Base-by-base conservation (phyloP, 2,113 vertebrate species). In the Hydrolagus affinis region DNA sequence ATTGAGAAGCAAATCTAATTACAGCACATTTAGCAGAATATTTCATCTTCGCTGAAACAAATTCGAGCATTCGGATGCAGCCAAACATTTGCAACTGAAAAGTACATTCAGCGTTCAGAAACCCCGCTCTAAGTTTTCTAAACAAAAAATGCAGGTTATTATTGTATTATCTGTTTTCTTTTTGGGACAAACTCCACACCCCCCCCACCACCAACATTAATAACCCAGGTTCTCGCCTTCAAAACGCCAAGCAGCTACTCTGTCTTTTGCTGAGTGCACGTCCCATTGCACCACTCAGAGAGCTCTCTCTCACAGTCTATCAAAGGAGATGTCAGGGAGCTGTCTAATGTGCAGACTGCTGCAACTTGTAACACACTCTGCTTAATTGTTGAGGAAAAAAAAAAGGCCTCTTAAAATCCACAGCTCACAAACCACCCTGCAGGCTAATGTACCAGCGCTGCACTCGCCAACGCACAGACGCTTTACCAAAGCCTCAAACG, bases 321-420 rank as follows among this genome's bases (percentile, higher is more conserved):
- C 88, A 30, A 11, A 56, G 86, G 74, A 32, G 60, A 66, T 0
- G 59, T 25, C 8, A 75, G 85, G 1, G 32, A n/a, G 44, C 44
- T 86, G 10, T 15, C 85, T 85, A 85, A 3, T 64, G 15, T 73
- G 68, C 8, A 30, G 44, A 70, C 85, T 88, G 86, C 66, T 30
- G 62, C 60, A 83, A 83, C 25, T 68, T 83, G 21, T 21, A 83
- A 83, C 25, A 83, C 25, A 66, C 60, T 19, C 12, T 62, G 66
- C 21, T 83, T 83, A 83, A 66, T 68, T 83, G 62, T 1, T 19
- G 60, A 25, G n/a, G n/a, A 83, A 15, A n/a, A 66, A 60, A 23
- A 66, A 28, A 66, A 32, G 28, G 3, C 78, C 60, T 32, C 66
- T 83, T 3, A 28, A 83, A 83, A 32, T 30, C 32, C 56, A 44